phyloP scores from a whole-genome alignment of 2,113 vertebrate genomes.

The Natator depressus region DNA sequence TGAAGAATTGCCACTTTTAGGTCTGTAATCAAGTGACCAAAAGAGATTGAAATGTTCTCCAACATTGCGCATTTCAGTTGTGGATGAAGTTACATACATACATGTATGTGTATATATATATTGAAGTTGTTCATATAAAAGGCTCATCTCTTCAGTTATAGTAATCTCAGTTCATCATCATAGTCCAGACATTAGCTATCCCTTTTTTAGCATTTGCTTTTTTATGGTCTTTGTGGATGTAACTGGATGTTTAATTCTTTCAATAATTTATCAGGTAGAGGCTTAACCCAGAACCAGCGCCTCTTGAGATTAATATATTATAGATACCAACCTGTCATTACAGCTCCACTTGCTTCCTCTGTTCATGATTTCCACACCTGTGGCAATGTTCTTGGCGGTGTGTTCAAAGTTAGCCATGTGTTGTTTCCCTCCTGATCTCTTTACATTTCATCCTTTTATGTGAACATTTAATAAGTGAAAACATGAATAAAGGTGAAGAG shows the following conservation, averaged over 20 bases:
- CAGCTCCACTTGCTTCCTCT: not conserved
- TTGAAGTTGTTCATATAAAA: constrained; percentile 22
- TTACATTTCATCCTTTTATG: accelerated
- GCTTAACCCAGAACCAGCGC: not conserved
- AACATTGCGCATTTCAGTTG: constrained; percentile 8
- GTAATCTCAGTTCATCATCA: not conserved
- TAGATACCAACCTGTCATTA: not conserved
- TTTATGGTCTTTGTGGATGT: not conserved
- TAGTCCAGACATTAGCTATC: not conserved
- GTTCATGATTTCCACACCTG: not conserved
- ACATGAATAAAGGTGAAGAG: not conserved
- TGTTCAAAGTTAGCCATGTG: not conserved
- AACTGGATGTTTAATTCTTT: not conserved
- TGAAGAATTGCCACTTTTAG: no score
- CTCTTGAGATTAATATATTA: not conserved
- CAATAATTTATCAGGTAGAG: not conserved
- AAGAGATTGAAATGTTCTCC: no score
- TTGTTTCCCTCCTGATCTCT: not conserved
- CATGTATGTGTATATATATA: not conserved
- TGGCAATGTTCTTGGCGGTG: not conserved
- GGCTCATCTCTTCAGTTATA: not conserved
- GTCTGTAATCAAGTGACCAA: no score
- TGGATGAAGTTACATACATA: constrained; percentile 1
- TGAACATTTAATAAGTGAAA: not conserved
- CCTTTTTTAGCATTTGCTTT: not conserved